phyloP scores from a whole-genome alignment of 2,113 vertebrate genomes.

The Lipotes vexillifer region DNA sequence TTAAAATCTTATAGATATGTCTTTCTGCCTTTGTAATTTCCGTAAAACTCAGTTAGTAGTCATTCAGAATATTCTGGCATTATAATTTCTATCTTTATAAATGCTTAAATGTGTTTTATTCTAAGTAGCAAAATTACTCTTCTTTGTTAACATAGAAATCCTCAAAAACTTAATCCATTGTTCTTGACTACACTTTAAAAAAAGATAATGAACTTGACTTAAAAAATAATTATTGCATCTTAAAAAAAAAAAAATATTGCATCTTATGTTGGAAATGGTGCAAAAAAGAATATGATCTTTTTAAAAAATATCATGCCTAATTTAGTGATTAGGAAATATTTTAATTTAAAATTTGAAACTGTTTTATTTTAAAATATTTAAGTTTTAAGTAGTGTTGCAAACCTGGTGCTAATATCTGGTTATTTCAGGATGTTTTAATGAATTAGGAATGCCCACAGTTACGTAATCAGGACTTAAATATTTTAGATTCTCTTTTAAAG shows the following conservation, averaged over 20 bases:
- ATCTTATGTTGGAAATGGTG: neutral
- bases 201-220: slow-evolving; percentile 15
- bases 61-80: slow-evolving; percentile 31
- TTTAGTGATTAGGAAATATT: neutral
- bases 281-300: neutral
- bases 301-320: neutral
- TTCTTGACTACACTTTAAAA: slow-evolving; percentile 17
- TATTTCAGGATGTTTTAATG: slow-evolving; percentile 31
- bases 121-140: slow-evolving; percentile 1
- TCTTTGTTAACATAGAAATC: neutral
- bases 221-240: neutral
- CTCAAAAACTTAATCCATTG: slow-evolving; percentile 18
- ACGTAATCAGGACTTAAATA: neutral
- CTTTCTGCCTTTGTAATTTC: neutral
- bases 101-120: neutral
- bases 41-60: neutral
- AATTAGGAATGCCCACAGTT: neutral
- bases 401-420: neutral
- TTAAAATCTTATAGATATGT: neutral
- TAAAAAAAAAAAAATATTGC: neutral
- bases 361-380: slow-evolving; percentile 1
- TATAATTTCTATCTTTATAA: slow-evolving; percentile 50
- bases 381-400: neutral
- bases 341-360: neutral
- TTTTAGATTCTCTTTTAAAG: slow-evolving; percentile 34